Base-by-base conservation (phyloP, 1,140 invertebrate species). In the Steinernema feltiae region DNA sequence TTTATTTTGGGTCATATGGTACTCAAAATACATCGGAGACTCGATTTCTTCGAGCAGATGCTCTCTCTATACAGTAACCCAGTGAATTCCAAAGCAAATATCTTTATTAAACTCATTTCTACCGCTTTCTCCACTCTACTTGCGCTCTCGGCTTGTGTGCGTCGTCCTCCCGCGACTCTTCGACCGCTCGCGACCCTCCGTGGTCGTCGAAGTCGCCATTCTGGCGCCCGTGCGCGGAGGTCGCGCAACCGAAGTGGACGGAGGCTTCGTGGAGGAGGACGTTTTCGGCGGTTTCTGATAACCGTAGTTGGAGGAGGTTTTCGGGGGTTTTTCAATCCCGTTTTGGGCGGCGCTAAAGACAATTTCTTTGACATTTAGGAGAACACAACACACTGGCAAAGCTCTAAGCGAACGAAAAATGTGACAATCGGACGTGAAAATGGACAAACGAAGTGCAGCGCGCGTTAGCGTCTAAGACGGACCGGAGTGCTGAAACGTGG, bases 401-500 rank as follows among this genome's bases (percentile, higher is more conserved):
- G 7, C 24, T 7, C 3, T 63, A 63, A 63, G 24, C 53, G 53
- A 63, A 63, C 53, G 53, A 63, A 21, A 63, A 63, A 27, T 7
- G 24, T 7, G 53, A 63, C 53, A 63, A 41, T 41, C 35, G 35
- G 18, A 41, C 35, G 35, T 7, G 35, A 18, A 41, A 7, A 41
- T 18, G 18, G 7, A 41, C 18, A 41, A 41, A 41, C 18, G 35
- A 18, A 21, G 24, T 63, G 12, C 15, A 63, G 53, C 24, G 53
- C 53, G 24, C 18, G 3, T 63, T 63, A 63, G 24, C 24, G 53
- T 21, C 24, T 63, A 63, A 63, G 53, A 63, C 53, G 53, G 53
- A 63, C 53, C 15, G 53, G 24, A 63, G 53, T 63, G 53, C 53
- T 63, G 53, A 63, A 63, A 63, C 53, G 53, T 27, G 53, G 12